phyloP scores from a whole-genome alignment of 2,888 invertebrate genomes.

The Stenurella melanura region DNA sequence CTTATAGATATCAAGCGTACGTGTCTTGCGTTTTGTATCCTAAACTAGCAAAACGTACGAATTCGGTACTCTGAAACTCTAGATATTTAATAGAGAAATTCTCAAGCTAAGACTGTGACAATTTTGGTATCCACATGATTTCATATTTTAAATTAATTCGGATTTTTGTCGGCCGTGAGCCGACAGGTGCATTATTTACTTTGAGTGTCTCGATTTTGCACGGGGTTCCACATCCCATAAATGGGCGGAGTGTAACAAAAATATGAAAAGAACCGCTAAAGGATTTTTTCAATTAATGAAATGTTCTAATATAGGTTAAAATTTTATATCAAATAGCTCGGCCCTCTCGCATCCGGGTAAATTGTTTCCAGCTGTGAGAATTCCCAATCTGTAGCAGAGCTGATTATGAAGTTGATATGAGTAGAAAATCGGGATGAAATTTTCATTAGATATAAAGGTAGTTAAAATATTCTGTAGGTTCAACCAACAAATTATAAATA shows the following conservation, averaged over 20 bases:
- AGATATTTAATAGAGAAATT: not conserved
- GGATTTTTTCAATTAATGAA: slow-evolving; percentile 7
- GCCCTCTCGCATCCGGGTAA: not conserved
- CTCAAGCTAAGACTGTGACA: not conserved
- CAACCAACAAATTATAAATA: no score
- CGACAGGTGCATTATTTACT: not conserved
- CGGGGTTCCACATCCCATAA: not conserved
- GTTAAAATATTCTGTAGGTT: no score
- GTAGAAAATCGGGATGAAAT: no score
- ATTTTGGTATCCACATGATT: not conserved
- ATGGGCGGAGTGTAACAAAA: not conserved
- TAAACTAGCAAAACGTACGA: no score
- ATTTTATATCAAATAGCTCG: slow-evolving; percentile 1
- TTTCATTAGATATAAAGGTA: no score
- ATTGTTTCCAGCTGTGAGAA: not conserved
- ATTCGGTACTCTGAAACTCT: not conserved
- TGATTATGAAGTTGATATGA: no score
- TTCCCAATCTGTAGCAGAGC: not conserved
- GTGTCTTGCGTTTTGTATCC: no score
- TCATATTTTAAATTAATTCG: not conserved
- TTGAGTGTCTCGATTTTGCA: not conserved
- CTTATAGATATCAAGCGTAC: no score
- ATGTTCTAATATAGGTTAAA: not conserved
- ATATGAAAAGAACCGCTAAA: not conserved
- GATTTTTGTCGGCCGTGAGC: not conserved